Percentiles rank a stretch among this genome's conserved stretches.
These are phyloP conservation scores for Pyrochroa serraticornis DNA, from an alignment of 2,888 invertebrate species.

Conservation along the genomic window DNA sequence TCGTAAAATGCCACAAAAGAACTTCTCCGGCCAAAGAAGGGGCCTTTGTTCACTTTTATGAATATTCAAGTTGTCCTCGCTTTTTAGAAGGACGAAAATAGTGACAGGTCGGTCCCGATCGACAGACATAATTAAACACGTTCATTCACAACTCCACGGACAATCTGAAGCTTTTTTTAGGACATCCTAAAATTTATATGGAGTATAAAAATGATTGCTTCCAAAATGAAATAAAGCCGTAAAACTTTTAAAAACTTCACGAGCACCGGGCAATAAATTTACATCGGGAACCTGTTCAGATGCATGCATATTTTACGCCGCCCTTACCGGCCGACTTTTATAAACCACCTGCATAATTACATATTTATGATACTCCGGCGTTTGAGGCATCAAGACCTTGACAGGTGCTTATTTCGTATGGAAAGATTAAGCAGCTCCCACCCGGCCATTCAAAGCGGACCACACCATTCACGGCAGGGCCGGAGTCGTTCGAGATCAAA, in stretches of 20 bases:
- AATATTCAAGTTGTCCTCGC: slow-evolving; percentile 23
- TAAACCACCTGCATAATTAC: slow-evolving; percentile 27
- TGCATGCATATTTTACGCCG: slow-evolving; percentile 23
- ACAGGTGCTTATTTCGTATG: slow-evolving; percentile 22
- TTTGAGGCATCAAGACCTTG: slow-evolving; percentile 14
- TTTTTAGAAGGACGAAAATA: slow-evolving; percentile 1
- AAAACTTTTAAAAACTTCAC: slow-evolving; percentile 29
- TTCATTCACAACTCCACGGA: slow-evolving; percentile 8
- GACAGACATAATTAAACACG: slow-evolving; percentile 16
- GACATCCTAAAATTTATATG: slow-evolving; percentile 22
- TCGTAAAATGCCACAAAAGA: slow-evolving; percentile 24
- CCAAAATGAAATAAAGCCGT: slow-evolving; percentile 27
- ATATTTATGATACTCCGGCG: slow-evolving; percentile 18
- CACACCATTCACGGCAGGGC: no score
- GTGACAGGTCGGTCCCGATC: slow-evolving; percentile 8
- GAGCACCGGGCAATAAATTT: slow-evolving; percentile 24
- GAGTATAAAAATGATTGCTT: slow-evolving; percentile 26
- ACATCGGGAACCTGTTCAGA: slow-evolving; percentile 26
- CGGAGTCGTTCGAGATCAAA: no score
- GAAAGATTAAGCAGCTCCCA: neutral
- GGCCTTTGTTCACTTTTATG: slow-evolving; percentile 26
- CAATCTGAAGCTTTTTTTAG: slow-evolving; percentile 16
- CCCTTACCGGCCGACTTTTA: slow-evolving; percentile 7
- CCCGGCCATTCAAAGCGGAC: no score
- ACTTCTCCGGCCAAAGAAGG: slow-evolving; percentile 11